Evolutionary conservation across 1,140 invertebrate species (phyloP).

Genomic region (Mercenaria mercenaria): DNA sequence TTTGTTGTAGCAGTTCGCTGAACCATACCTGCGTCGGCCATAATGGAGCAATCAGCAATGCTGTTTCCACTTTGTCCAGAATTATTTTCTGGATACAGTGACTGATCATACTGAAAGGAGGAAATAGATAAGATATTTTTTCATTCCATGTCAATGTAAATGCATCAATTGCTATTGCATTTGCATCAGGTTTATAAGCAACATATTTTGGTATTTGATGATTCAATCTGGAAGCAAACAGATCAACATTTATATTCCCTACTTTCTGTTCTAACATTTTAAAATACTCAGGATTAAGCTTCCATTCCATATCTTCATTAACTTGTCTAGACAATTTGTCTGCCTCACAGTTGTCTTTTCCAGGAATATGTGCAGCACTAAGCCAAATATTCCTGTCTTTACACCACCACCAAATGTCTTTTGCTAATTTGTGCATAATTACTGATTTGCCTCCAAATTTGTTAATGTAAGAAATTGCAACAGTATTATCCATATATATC

Average conservation of each 20-base stretch:
- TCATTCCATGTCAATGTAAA: conserved; percentile 58
- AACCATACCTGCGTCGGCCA: conserved; percentile 62
- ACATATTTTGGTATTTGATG: conserved; percentile 48
- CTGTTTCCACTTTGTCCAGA: not conserved
- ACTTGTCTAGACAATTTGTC: conserved; percentile 24
- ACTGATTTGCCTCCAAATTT: conserved; percentile 50
- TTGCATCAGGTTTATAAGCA: conserved; percentile 59
- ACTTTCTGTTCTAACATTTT: not conserved
- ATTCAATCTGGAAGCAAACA: conserved; percentile 69
- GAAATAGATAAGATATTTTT: conserved; percentile 58
- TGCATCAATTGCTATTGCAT: conserved; percentile 53
- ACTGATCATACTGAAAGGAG: conserved; percentile 60
- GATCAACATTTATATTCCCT: conserved; percentile 13
- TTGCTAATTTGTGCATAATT: not conserved
- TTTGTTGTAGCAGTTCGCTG: not conserved
- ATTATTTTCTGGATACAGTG: conserved; percentile 42
- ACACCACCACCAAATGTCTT: conserved; percentile 48
- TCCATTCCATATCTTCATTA: conserved; percentile 62
- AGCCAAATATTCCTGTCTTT: conserved; percentile 31
- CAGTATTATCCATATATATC: not conserved
- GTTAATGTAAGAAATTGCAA: conserved; percentile 40
- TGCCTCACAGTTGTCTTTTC: conserved; percentile 32
- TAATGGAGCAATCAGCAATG: conserved; percentile 49
- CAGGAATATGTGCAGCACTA: conserved; percentile 43
- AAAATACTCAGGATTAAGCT: conserved; percentile 32